Evolutionary conservation across 2,888 invertebrate genomes (phyloP), one percentile per base, ranked within the genome.

Genomic region (Dolichomitus sp.): DNA sequence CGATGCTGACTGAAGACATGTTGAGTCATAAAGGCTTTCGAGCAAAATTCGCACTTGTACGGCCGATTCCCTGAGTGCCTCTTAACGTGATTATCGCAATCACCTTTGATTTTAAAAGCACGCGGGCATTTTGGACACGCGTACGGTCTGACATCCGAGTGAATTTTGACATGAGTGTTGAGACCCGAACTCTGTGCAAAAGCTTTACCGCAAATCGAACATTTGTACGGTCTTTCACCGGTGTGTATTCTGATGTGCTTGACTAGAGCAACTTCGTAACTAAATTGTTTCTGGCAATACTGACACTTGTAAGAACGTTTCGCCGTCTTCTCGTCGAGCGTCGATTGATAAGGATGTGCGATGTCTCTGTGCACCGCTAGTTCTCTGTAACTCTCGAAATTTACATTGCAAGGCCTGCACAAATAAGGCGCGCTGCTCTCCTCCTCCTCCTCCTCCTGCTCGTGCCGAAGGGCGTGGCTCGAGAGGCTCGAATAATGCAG

Each of bases 1-100:
- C 81, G 75, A 80, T 89, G 88, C 12, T 86, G 86, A 66, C 86
- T 86, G 14, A 81, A 86, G 33, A 86, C 86, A 57, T 86, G 86
- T 54, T 83, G 86, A 9, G 86, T 86, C 86, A 86, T 86, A 48
- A 86, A 86, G 2, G 86, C 83, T 50, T 86, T 86, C 19, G 80
- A 54, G 52, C 86, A 86, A 65, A 81, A 80, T 40, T 86, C 86
- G 30, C 85, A 86, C 63, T 86, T 86, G 81, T 85, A 86, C 23
- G 86, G 86, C 23, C 86, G 81, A 74, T 83, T 61, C 0, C 86
- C 86, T 7, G 86, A 76, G 57, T 86, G 86, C 66, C 81, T 79
- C 37, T 81, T 85, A 30, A 80, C 83, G 50, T 86, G 86, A 73
- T 83, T 86, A 54, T 86, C 85, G 17, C 85, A 69, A 65, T 86